Evolutionary conservation across 37 sponge, comb jelly and placozoan species (phyloP).

Genomic region (Ianthella basta): DNA sequence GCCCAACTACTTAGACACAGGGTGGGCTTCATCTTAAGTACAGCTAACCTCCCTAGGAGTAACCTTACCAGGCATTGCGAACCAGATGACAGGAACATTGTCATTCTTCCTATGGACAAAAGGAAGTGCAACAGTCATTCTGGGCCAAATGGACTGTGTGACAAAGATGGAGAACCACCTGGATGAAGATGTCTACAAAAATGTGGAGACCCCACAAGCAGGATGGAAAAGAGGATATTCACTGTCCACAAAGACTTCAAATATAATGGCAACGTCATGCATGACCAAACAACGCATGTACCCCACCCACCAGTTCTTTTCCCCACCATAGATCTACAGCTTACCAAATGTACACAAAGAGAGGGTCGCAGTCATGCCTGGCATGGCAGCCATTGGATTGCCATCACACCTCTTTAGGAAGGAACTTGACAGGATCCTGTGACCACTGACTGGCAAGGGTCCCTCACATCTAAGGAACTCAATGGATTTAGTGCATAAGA

Average conservation of each 20-base stretch:
- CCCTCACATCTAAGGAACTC: constrained; percentile 24
- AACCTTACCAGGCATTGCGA: neutral
- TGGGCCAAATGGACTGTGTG: neutral
- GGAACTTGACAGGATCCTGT: constrained; percentile 16
- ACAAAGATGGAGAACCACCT: constrained; percentile 10
- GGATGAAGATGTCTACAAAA: constrained; percentile 11
- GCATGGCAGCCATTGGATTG: neutral
- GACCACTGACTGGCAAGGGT: neutral
- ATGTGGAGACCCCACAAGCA: neutral
- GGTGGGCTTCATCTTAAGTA: neutral
- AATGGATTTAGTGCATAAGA: neutral
- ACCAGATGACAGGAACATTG: neutral
- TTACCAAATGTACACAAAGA: constrained; percentile 16
- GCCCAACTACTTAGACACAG: neutral
- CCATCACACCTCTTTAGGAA: neutral
- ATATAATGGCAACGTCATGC: neutral
- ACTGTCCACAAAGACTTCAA: neutral
- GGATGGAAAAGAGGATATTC: constrained; percentile 1
- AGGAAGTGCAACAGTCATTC: constrained; percentile 11
- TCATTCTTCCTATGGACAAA: constrained; percentile 31
- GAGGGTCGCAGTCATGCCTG: neutral
- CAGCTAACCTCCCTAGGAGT: neutral
- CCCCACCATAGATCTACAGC: constrained; percentile 17
- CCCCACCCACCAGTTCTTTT: neutral
- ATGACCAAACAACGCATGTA: neutral